These are phyloP conservation scores for Luehdorfia chinensis DNA, from an alignment of 1,140 invertebrate species.

Conservation along the genomic window DNA sequence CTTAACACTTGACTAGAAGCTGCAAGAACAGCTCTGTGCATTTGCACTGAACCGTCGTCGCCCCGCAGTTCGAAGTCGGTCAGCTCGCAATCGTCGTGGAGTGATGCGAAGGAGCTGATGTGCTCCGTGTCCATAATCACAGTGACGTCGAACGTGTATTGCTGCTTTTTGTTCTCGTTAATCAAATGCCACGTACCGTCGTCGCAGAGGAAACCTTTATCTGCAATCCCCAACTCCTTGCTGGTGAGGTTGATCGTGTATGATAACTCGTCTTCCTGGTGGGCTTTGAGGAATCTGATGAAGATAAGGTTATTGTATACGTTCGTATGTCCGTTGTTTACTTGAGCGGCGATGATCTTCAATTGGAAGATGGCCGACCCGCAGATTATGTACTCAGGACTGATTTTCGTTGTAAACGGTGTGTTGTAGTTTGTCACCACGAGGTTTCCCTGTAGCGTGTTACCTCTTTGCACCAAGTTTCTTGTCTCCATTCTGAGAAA, in stretches of 20 bases:
- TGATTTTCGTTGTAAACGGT: constrained; percentile 17
- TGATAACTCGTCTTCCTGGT: constrained; percentile 23
- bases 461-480: constrained; percentile 24
- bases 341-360: constrained; percentile 22
- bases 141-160: constrained; percentile 23
- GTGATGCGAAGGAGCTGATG: constrained; percentile 22
- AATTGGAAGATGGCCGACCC: constrained; percentile 23
- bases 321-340: constrained; percentile 23
- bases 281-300: constrained; percentile 24
- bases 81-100: constrained; percentile 30
- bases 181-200: constrained; percentile 35
- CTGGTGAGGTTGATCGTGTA: constrained; percentile 27
- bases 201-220: constrained; percentile 27
- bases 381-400: constrained; percentile 22
- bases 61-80: constrained; percentile 35
- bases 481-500: constrained; percentile 21
- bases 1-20: constrained; percentile 31
- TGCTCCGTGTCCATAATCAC: constrained; percentile 24
- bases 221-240: constrained; percentile 18
- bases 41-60: constrained; percentile 28
- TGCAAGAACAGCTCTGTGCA: constrained; percentile 31
- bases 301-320: constrained; percentile 27
- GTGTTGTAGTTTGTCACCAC: constrained; percentile 21
- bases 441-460: constrained; percentile 22
- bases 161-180: constrained; percentile 23